These are phyloP conservation scores for Hydrophis major DNA, from an alignment of 2,797 vertebrate species.

Conservation along the genomic window DNA sequence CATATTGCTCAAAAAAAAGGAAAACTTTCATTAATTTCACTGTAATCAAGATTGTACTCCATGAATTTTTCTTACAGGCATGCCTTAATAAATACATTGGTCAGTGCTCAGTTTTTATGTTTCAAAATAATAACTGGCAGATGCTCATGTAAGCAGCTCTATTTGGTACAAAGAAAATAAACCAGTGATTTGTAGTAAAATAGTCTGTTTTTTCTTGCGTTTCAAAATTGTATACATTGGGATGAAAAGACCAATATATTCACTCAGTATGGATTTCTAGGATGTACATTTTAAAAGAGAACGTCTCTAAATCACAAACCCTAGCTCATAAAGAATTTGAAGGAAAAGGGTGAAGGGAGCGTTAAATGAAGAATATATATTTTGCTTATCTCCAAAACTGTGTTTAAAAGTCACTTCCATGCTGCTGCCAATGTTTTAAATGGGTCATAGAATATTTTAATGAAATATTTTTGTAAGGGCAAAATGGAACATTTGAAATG, in stretches of 20 bases:
- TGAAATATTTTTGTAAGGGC: not conserved
- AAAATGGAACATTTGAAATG: not conserved
- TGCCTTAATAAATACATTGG: conserved; percentile 1
- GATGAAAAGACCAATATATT: conserved; percentile 18
- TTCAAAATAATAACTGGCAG: conserved; percentile 55
- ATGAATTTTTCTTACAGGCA: conserved; percentile 29
- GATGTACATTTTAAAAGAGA: conserved; percentile 49
- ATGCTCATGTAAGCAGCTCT: conserved; percentile 47
- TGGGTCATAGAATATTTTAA: not conserved
- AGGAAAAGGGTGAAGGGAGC: not conserved
- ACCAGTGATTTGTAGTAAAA: conserved; percentile 39
- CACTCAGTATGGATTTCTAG: conserved; percentile 28
- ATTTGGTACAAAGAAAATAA: conserved; percentile 56
- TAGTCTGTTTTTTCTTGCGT: conserved; percentile 23
- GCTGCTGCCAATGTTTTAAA: not conserved
- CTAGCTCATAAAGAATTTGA: not conserved
- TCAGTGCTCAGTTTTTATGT: conserved; percentile 53
- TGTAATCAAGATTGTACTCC: conserved; percentile 35
- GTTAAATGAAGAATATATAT: conserved; percentile 16
- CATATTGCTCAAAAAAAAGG: conserved; percentile 38
- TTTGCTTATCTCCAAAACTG: conserved; percentile 17
- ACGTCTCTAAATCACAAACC: conserved; percentile 30
- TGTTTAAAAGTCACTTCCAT: conserved; percentile 3
- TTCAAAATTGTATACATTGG: conserved; percentile 44
- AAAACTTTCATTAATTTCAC: conserved; percentile 45